Evolutionary conservation across 2,888 invertebrate species (phyloP), one percentile per base, ranked within the genome.

Genomic region (Chloroclystis v-ata): DNA sequence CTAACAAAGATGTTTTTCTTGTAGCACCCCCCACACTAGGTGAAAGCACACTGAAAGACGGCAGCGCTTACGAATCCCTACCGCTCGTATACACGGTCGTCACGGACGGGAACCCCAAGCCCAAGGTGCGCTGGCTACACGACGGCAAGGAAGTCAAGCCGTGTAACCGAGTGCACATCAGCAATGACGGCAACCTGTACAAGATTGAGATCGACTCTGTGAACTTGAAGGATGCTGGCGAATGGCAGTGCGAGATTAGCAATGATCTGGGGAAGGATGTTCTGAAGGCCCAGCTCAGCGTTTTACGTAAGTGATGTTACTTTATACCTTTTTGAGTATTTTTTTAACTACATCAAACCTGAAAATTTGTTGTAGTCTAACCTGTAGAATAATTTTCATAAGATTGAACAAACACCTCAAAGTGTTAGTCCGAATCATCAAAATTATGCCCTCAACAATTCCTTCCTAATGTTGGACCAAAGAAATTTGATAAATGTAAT

Each of bases 181-280:
- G 89, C 33, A 90, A 91, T 50, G 91, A 92, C 24, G 93, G 93
- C 20, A 93, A 94, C 53, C 84, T 90, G 37, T 94, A 93, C 70
- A 92, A 91, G 63, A 78, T 97, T 56, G 92, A 92, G 61, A 91
- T 97, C 28, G 90, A 90, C 38, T 91, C 91, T 43, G 89, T 94
- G 0, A 89, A 91, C 46, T 71, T 92, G 60, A 89, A 89, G 7
- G 97, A 97, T 72, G 92, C 92, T n/a, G 95, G 95, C 7, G 89
- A 91, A 48, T 97, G 96, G 86, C 92, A 94, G 60, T 94, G 95
- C 49, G 91, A 93, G 50, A 89, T 97, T 42, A 91, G 91, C 63
- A 97, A 97, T 75, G 92, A 94, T 65, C 89, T 95, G 38, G 98
- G 97, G 42, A 94, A 94, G 72, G 92, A 93, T 51, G 89, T 90